phyloP scores from a whole-genome alignment of 2,113 vertebrate species.

The Platysteira castanea region DNA sequence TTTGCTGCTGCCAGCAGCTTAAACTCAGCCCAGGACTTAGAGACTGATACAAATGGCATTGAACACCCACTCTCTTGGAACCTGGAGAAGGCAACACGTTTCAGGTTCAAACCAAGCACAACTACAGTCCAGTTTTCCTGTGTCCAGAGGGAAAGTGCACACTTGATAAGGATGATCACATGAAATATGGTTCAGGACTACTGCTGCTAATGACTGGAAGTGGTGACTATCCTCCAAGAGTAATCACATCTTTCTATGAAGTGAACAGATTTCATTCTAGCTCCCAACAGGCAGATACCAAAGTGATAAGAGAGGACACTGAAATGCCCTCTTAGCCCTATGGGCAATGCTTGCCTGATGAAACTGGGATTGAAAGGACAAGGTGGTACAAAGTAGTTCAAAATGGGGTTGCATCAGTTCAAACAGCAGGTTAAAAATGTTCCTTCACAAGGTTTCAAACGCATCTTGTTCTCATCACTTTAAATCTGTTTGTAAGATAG shows the following conservation, averaged over 20 bases:
- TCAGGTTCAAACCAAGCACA: background rate
- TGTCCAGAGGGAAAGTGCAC: background rate
- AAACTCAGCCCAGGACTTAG: background rate
- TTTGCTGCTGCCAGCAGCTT: background rate
- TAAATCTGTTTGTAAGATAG: background rate
- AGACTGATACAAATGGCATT: background rate
- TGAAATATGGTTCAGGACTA: background rate
- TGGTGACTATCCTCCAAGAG: background rate
- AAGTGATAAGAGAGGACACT: background rate
- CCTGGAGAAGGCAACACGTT: background rate
- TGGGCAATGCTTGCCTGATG: background rate
- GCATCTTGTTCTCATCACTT: background rate
- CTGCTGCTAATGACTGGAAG: background rate
- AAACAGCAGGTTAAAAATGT: background rate
- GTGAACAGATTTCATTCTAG: background rate
- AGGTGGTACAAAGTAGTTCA: fast-evolving
- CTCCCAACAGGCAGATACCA: background rate
- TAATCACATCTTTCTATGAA: background rate
- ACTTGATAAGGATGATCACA: background rate
- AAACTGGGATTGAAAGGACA: background rate
- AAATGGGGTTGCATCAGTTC: background rate
- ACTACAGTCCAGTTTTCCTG: background rate
- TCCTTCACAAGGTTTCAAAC: background rate
- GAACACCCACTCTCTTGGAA: background rate
- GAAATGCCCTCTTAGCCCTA: background rate